Base-by-base conservation (phyloP, 2,888 invertebrate genomes). In the Rhagium mordax region DNA sequence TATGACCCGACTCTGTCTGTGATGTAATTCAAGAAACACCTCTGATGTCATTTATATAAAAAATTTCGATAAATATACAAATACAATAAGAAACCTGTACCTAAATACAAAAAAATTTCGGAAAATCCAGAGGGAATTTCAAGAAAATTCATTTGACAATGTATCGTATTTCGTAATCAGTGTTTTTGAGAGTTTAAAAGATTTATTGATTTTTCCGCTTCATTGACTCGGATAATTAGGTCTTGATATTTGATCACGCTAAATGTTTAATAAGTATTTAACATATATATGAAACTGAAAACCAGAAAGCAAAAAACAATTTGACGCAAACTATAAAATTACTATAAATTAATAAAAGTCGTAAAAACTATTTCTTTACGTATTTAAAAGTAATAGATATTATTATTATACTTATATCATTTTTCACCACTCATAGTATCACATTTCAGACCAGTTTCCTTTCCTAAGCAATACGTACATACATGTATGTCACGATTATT, bases 401-500 rank as follows among this genome's bases (percentile, higher is more conserved):
- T 55, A n/a, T 15, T 24, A 20, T 20, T 55, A 55, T 18, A 51
- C 3, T n/a, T 41, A 41, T 41, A 41, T 55, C 15, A 55, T 55
- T 7, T 55, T 55, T 24, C 55, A 10, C 27, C 3, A 10, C 27
- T n/a, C 27, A 27, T 55, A 55, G 27, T 13, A 55, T 55, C 27
- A 29, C 33, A 33, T 59, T 59, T 59, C 59, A 59, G 24, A 59
- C 16, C 33, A 33, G 29, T 33, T 33, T 29, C 29, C 18, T 51
- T 51, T 16, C 16, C n/a, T 41, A 41, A 13, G n/a, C n/a, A 1
- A 41, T 41, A 33, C 10, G 3, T 33, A n/a, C n/a, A 33, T 49
- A 51, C 51, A 51, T 20, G 3, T 51, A 16, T 27, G 57, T 24
- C 57, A 57, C 62, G 62, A 48, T 48, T 48, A 62, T n/a, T n/a